These are phyloP conservation scores for Cheirogaleus major DNA, from an alignment of 2,797 vertebrate genomes.

Conservation along the genomic window DNA sequence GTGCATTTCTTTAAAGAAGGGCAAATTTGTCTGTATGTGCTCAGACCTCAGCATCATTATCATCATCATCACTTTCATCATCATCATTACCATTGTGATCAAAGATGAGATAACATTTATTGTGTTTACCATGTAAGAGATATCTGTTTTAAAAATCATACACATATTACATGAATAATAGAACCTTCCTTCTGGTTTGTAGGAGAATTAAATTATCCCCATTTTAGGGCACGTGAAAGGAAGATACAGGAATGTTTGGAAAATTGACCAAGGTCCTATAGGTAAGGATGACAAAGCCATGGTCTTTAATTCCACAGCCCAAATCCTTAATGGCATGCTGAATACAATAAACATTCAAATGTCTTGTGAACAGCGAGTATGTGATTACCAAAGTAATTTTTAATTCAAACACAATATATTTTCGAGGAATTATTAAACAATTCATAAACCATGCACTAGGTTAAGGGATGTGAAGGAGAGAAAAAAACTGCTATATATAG, in stretches of 20 bases:
- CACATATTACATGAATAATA: background rate
- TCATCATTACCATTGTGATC: background rate
- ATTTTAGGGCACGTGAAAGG: constrained; percentile 32
- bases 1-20: background rate
- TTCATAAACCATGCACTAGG: background rate
- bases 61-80: background rate
- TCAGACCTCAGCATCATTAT: background rate
- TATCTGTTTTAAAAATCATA: background rate
- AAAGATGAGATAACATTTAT: background rate
- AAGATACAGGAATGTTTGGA: background rate
- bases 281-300: background rate
- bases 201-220: background rate
- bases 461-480: background rate
- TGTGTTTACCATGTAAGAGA: background rate
- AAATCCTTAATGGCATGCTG: background rate
- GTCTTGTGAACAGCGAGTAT: background rate
- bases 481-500: background rate
- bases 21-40: background rate
- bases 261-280: background rate
- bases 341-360: background rate
- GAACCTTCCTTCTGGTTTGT: background rate
- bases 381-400: background rate
- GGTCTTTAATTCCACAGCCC: background rate
- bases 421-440: background rate
- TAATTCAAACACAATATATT: background rate